Evolutionary conservation across 2,888 invertebrate genomes (phyloP).

Genomic region (Athrips mouffetella): DNA sequence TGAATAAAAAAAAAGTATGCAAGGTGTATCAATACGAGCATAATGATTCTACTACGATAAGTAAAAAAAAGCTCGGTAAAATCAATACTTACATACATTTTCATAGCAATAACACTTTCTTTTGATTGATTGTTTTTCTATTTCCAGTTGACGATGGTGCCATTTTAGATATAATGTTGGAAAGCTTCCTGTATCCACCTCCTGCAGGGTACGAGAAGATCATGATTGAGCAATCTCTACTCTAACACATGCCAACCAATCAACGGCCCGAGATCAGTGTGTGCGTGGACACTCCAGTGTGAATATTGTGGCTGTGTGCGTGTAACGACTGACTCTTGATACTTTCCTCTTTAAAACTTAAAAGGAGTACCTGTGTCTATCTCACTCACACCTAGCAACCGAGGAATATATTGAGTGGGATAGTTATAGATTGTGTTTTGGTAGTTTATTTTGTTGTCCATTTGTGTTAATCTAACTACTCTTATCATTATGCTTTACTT

Average conservation of each 20-base stretch:
- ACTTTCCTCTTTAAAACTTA: slow-evolving; percentile 1
- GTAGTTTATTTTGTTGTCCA: no score
- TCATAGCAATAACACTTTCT: no score
- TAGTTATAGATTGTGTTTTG: no score
- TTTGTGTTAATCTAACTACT: no score
- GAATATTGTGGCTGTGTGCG: slow-evolving; percentile 12
- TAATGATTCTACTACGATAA: no score
- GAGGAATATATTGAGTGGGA: no score
- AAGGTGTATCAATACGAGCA: no score
- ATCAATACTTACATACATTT: no score
- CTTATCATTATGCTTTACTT: no score
- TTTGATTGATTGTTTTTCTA: slow-evolving; percentile 15
- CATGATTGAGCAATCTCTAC: slow-evolving; percentile 96
- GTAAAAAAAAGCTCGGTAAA: no score
- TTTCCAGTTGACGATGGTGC: slow-evolving; percentile 97
- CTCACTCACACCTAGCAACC: not conserved
- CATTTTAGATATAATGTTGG: slow-evolving; percentile 95
- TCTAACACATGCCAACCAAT: slow-evolving; percentile 78
- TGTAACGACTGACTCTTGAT: not conserved
- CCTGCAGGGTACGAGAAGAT: slow-evolving; percentile 95
- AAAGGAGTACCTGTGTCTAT: not conserved
- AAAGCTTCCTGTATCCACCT: slow-evolving; percentile 90
- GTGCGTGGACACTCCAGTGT: slow-evolving; percentile 34
- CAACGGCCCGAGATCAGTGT: slow-evolving; percentile 23
- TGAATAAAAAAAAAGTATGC: no score